phyloP scores from a whole-genome alignment of 2,113 vertebrate genomes.

The Tretioscincus oriximinensis region DNA sequence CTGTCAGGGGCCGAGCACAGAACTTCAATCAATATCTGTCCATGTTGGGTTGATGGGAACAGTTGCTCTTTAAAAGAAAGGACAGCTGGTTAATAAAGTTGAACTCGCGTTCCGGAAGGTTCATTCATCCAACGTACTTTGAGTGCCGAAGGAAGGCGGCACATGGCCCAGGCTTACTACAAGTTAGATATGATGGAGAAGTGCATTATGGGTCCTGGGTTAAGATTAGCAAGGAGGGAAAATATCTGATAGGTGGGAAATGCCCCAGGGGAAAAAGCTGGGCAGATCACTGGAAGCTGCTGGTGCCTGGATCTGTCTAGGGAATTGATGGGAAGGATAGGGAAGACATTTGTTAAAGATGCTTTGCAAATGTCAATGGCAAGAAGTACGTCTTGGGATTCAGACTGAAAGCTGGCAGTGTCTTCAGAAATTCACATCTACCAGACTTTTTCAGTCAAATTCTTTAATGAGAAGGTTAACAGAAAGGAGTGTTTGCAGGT shows the following conservation, averaged over 20 bases:
- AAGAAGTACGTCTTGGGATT: too few relatives aligned
- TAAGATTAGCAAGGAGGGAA: too few relatives aligned
- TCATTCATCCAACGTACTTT: background rate
- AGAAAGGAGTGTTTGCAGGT: too few relatives aligned
- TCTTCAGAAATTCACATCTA: too few relatives aligned
- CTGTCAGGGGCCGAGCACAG: background rate
- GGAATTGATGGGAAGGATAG: background rate
- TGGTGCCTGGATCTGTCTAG: background rate
- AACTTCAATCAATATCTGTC: background rate
- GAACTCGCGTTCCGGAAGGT: background rate
- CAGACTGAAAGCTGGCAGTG: too few relatives aligned
- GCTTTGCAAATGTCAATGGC: too few relatives aligned
- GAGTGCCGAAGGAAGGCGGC: background rate
- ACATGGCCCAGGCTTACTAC: background rate
- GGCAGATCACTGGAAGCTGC: too few relatives aligned
- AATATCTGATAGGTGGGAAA: too few relatives aligned
- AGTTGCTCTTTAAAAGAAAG: slow-evolving; percentile 1
- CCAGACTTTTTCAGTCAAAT: too few relatives aligned
- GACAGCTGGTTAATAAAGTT: background rate
- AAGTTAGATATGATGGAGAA: background rate
- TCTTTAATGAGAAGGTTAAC: too few relatives aligned
- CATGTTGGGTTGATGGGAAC: background rate
- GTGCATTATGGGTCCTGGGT: background rate
- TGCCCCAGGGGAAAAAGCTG: too few relatives aligned
- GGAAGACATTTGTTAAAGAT: too few relatives aligned